A percentile compares a stretch with the other conserved stretches of the same genome.
Conservation (phyloP, 2,113 vertebrate genomes). For the Leuciscus idus region DNA sequence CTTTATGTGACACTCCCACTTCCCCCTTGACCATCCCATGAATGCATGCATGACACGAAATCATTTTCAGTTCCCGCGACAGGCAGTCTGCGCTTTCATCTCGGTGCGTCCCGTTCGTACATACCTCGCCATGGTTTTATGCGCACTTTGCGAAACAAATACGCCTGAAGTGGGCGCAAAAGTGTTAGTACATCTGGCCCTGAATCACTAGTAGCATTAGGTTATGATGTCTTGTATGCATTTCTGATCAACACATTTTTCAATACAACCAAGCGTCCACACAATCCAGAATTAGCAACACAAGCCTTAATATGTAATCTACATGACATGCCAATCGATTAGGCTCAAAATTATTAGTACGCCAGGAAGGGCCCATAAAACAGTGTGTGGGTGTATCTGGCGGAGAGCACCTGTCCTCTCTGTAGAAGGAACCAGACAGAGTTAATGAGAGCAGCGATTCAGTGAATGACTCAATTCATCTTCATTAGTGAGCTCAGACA, state of each 20-base stretch:
- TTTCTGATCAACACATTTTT: background rate
- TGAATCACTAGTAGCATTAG: background rate
- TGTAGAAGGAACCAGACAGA: constrained; percentile 45
- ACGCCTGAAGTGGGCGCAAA: too few relatives aligned
- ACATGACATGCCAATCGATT: constrained; percentile 23
- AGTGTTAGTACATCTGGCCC: too few relatives aligned
- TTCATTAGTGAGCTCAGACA: constrained; percentile 49
- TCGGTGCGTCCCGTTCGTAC: too few relatives aligned
- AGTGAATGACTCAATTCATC: constrained; percentile 50
- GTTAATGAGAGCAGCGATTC: constrained; percentile 42
- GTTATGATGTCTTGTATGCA: background rate
- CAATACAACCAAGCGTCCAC: background rate
- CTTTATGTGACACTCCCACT: too few relatives aligned
- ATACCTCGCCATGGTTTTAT: too few relatives aligned
- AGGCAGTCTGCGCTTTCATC: too few relatives aligned
- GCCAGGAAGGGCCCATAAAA: constrained; percentile 1
- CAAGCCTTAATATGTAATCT: constrained; percentile 18
- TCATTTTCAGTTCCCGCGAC: too few relatives aligned
- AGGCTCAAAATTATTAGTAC: background rate
- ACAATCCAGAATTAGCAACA: background rate
- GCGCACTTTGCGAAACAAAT: too few relatives aligned
- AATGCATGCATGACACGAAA: too few relatives aligned
- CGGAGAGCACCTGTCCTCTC: constrained; percentile 29
- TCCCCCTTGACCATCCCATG: too few relatives aligned
- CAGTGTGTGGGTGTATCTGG: constrained; percentile 33